phyloP scores from a whole-genome alignment of 2,113 vertebrate species.

The Phylloscopus whistleri region DNA sequence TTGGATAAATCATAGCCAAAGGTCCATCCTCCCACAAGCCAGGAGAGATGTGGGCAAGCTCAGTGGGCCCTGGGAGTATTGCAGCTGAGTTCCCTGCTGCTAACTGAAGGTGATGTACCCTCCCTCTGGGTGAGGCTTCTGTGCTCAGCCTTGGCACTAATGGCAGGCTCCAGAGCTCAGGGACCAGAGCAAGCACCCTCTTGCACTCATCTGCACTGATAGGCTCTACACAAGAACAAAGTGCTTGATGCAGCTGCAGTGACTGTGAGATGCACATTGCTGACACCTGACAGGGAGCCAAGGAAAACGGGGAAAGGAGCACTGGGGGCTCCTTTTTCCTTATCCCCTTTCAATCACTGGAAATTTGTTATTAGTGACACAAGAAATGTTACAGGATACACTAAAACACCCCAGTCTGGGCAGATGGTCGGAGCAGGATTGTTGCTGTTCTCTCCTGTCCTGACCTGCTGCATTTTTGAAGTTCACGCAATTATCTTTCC shows the following conservation, averaged over 20 bases:
- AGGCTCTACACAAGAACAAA: background rate
- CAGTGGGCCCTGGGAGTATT: fast-evolving
- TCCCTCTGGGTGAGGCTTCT: background rate
- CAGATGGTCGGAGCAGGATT: background rate
- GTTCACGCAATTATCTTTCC: background rate
- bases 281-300: background rate
- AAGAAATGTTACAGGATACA: background rate
- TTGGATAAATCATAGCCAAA: background rate
- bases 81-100: background rate
- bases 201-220: background rate
- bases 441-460: background rate
- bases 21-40: background rate
- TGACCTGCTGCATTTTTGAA: background rate
- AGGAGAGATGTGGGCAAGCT: background rate
- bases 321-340: background rate
- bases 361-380: background rate
- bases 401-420: background rate
- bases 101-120: background rate
- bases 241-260: background rate
- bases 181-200: background rate
- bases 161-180: background rate
- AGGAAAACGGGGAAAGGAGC: background rate
- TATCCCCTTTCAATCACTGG: background rate
- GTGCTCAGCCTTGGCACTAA: background rate
- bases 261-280: background rate